Conservation (phyloP, 2,113 vertebrate species). For the Crypturellus undulatus region DNA sequence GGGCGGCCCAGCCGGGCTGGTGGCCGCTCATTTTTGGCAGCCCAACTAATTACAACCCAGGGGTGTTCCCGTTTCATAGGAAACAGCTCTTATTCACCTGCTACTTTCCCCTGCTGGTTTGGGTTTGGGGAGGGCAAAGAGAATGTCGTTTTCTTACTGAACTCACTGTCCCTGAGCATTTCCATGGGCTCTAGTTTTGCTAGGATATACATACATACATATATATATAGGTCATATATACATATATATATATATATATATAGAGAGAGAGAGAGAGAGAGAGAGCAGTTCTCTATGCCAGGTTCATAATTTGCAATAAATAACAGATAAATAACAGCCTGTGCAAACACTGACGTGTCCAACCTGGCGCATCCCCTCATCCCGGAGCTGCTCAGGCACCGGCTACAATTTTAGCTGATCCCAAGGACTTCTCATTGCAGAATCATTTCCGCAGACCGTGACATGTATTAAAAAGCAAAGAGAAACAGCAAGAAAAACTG, state of each 20-base stretch:
- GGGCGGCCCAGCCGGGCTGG: too few species aligned
- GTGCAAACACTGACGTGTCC: too few species aligned
- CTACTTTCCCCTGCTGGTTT: fast-evolving
- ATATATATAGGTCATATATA: too few species aligned
- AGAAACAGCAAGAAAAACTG: constrained; percentile 21
- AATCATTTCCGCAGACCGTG: background rate
- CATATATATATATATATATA: too few species aligned
- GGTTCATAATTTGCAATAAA: too few species aligned
- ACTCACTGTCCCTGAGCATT: too few species aligned
- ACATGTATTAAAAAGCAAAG: constrained; percentile 10
- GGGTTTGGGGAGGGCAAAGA: background rate
- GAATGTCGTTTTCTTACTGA: too few species aligned
- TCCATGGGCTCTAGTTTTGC: too few species aligned
- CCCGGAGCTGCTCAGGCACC: background rate
- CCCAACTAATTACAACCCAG: background rate
- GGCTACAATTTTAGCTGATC: background rate
- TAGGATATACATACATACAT: too few species aligned
- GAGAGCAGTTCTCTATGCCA: fast-evolving
- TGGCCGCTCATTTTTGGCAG: background rate
- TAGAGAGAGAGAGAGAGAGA: too few species aligned
- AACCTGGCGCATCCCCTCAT: too few species aligned
- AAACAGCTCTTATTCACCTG: background rate
- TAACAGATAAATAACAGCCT: too few species aligned
- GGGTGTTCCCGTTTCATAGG: background rate
- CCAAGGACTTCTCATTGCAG: background rate